Evolutionary conservation across 2,888 invertebrate species (phyloP), one percentile per base, ranked within the genome.

Genomic region (Zygothrica quintamaculata): DNA sequence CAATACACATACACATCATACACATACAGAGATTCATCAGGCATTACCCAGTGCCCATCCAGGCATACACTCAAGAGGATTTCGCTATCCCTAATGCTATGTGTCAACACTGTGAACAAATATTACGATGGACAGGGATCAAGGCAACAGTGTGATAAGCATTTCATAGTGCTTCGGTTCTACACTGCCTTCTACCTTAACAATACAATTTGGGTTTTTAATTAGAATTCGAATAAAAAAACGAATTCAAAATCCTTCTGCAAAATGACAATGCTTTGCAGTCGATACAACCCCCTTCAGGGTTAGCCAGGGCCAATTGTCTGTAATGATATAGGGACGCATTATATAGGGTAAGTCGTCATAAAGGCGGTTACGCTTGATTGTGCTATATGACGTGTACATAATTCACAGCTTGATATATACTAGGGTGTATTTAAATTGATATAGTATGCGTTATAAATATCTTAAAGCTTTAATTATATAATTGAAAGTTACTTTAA

Each of bases 41-140:
- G 50, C 25, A 52, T 43, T 22, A 36, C 29, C 50, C 51, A 47
- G 52, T 60, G 62, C 36, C 57, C 85, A 66, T 2, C 56, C 61
- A 88, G 77, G 85, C 89, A 75, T 84, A 65, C 72, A 70, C 74
- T 84, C 73, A 78, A 86, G 78, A 84, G 89, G 88, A 88, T 88
- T 88, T 77, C 62, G 65, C 48, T 25, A 60, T 53, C 60, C 70
- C 74, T 88, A 88, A 89, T 87, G 70, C 88, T 64, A 69, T 74
- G 65, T 87, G 80, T 85, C 88, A 88, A 88, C 84, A 81, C 69
- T 48, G 62, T 22, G 43, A 25, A 44, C 42, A 57, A 37, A 43
- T 39, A 37, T 43, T 25, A 43, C 25, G 36, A 13, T 33, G 26
- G 50, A 44, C 37, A 55, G 53, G 64, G 42, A 72, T 59, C 47